phyloP scores from a whole-genome alignment of 2,113 vertebrate genomes.

The Lepus europaeus region DNA sequence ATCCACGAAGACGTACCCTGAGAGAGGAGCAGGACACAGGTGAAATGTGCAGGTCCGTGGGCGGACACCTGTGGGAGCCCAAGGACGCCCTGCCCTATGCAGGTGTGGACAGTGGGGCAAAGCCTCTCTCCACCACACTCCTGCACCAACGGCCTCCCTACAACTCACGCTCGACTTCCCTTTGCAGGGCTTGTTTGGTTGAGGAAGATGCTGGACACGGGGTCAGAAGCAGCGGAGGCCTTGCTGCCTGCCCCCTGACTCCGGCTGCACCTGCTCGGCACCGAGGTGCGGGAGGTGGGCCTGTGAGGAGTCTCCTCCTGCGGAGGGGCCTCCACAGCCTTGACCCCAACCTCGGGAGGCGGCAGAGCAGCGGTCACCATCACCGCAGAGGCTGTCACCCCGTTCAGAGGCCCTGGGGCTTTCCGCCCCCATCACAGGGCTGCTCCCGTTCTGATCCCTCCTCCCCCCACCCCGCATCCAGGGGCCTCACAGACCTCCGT shows the following conservation, averaged over 20 bases:
- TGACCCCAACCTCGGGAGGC: fast-evolving
- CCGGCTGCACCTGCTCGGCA: fast-evolving
- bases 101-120: background rate
- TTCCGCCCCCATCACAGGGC: no score
- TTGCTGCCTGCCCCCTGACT: background rate
- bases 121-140: background rate
- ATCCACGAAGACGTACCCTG: conserved; percentile 97
- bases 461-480: background rate
- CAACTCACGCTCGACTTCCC: fast-evolving
- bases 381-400: fast-evolving
- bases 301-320: background rate
- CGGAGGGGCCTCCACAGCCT: background rate
- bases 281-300: no score
- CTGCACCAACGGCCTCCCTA: fast-evolving
- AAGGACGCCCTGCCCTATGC: no score
- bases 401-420: background rate
- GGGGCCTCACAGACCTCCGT: no score
- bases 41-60: conserved; percentile 46
- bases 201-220: fast-evolving
- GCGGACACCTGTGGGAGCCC: background rate
- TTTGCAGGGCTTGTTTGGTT: background rate
- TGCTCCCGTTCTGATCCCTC: background rate
- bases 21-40: background rate
- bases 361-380: no score
- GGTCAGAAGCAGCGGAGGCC: background rate